Conservation (phyloP, 2,888 invertebrate species). For the Tipula unca region DNA sequence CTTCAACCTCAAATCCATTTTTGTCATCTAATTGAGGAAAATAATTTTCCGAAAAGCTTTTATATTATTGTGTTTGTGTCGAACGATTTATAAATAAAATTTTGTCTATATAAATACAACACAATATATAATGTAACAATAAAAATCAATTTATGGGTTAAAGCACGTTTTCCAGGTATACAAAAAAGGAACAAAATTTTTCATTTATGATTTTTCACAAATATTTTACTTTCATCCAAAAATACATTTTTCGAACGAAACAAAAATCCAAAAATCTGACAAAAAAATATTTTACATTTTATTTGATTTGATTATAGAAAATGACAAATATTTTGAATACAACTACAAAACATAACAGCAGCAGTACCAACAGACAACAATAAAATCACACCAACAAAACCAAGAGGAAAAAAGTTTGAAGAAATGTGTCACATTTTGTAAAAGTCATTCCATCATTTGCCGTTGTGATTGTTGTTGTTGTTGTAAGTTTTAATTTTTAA, state of each 20-base stretch:
- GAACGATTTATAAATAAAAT: background rate
- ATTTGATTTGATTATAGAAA: background rate
- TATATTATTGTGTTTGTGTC: too few relatives aligned
- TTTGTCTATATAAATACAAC: background rate
- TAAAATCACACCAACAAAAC: background rate
- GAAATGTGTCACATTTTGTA: background rate
- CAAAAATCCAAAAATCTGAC: background rate
- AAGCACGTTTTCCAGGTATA: background rate
- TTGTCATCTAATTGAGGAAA: background rate
- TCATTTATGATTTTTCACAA: background rate
- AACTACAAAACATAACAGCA: background rate
- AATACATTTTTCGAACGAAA: background rate
- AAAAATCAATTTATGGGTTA: background rate
- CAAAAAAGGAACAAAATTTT: background rate
- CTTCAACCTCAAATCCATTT: background rate
- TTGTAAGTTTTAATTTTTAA: background rate
- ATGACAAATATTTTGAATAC: background rate
- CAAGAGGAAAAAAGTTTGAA: background rate
- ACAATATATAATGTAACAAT: background rate
- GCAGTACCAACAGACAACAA: background rate
- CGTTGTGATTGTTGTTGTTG: too few relatives aligned
- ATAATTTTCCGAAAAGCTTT: background rate
- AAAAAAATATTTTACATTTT: background rate
- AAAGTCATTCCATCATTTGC: background rate
- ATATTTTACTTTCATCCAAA: background rate